Percentiles rank a stretch among this genome's conserved stretches.
Evolutionary conservation across 2,797 vertebrate species (phyloP).

Genomic region (Mallotus villosus): DNA sequence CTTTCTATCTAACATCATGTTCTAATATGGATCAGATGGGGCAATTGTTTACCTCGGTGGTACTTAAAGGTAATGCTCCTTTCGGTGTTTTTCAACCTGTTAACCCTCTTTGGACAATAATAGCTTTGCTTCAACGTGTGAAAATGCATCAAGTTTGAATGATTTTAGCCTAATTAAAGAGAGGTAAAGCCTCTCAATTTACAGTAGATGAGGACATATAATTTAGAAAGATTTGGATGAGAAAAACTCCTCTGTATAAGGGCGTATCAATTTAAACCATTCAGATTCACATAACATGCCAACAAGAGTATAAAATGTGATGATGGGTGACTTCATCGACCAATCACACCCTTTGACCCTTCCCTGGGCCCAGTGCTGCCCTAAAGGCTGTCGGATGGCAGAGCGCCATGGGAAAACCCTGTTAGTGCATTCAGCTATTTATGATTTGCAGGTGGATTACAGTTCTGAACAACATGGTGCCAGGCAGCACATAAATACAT

Average conservation of each 20-base stretch:
- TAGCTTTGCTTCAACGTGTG: too few relatives aligned
- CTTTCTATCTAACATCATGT: constrained; percentile 44
- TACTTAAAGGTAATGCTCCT: neutral
- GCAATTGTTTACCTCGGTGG: constrained; percentile 27
- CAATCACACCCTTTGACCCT: constrained; percentile 54
- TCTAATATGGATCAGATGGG: constrained; percentile 58
- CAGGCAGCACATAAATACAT: constrained; percentile 46
- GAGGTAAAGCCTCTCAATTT: too few relatives aligned
- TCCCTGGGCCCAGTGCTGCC: constrained; percentile 46
- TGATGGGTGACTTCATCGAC: constrained; percentile 47
- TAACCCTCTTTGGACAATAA: too few relatives aligned
- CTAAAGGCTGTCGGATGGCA: constrained; percentile 49
- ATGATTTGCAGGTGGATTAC: constrained; percentile 73
- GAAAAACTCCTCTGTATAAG: too few relatives aligned
- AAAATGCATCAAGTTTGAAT: too few relatives aligned
- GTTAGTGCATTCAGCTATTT: constrained; percentile 61
- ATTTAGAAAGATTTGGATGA: too few relatives aligned
- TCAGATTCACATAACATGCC: constrained; percentile 7
- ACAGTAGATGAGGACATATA: too few relatives aligned
- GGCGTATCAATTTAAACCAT: too few relatives aligned
- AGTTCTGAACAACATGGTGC: constrained; percentile 52
- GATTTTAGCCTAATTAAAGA: too few relatives aligned
- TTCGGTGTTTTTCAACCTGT: too few relatives aligned
- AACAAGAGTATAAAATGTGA: neutral
- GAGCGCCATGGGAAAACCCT: constrained; percentile 53